phyloP scores from a whole-genome alignment of 2,797 vertebrate genomes.

The Helostoma temminkii region DNA sequence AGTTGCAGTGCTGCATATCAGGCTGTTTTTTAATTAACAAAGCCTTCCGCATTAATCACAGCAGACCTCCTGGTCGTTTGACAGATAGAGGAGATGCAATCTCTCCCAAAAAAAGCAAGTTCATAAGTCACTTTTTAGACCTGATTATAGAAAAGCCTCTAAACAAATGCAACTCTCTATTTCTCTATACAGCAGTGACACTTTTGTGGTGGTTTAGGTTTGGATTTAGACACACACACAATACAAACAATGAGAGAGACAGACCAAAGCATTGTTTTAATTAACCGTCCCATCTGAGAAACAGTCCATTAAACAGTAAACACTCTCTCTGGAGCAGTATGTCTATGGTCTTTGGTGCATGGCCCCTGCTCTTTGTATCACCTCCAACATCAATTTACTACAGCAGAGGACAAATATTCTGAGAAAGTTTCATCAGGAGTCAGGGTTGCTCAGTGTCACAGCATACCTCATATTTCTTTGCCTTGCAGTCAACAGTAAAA shows the following conservation, averaged over 20 bases:
- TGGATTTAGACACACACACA: conserved; percentile 38
- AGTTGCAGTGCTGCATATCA: conserved; percentile 32
- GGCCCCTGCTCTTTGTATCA: conserved; percentile 43
- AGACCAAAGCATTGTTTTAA: conserved; percentile 50
- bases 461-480: conserved; percentile 24
- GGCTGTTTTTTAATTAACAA: conserved; percentile 43
- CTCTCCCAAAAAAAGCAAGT: conserved; percentile 26
- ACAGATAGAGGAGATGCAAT: conserved; percentile 15
- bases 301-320: conserved; percentile 63
- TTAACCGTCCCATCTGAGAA: conserved; percentile 61
- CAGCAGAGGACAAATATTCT: conserved; percentile 5
- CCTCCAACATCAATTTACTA: conserved; percentile 38
- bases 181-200: conserved; percentile 9
- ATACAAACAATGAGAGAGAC: conserved; percentile 33
- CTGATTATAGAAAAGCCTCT: conserved; percentile 24
- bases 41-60: conserved; percentile 9
- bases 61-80: conserved; percentile 13
- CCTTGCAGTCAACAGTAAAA: conserved; percentile 30
- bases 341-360: conserved; percentile 33
- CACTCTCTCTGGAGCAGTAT: conserved; percentile 37
- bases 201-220: neutral
- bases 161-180: neutral
- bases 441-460: conserved; percentile 39
- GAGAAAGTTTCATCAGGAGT: conserved; percentile 28
- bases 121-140: conserved; percentile 34